Evolutionary conservation across 92 coral and sea anemone genomes (phyloP), one percentile per base, ranked within the genome.

Genomic region (Actinostola sp.): DNA sequence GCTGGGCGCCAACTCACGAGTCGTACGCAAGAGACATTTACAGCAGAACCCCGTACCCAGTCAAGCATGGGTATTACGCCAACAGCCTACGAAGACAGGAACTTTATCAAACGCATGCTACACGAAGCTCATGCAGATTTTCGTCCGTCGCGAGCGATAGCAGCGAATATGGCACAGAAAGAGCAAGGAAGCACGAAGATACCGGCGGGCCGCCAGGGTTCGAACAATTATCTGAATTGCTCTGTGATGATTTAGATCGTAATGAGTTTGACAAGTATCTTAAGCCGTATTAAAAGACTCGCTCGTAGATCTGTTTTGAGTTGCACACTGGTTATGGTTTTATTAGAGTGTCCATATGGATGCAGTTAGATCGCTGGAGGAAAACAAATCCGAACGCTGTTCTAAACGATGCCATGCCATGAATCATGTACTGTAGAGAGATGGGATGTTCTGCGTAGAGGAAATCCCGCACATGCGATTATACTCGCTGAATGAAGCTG

Each of bases 241-340:
- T 95, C 13, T 83, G 88, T 76, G 99, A 95, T 63, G 97, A 92
- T 70, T 66, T 95, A 51, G 93, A 95, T 64, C 86, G 97, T 32
- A 87, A 91, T 19, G 99, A 95, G 65, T 92, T 95, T 77, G 96
- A 89, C 65, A 90, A 92, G 97, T 95, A 95, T 56, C 77, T 95
- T 19, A 89, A 75, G 63, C 81, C 71, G 68, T 75, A 75, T 75
- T 75, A 64, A 64, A 29, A 50, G 65, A 29, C 23, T 59, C 30
- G 43, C 3, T 23, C 21, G 9, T 13, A 48, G 45, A 64, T 64
- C 70, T 64, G 52, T 64, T 39, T 64, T 64, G 70, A 64, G 54
- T 64, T 64, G 29, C 15, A 17, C 11, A 31, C 33, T 9, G 51
- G 51, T 42, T 13, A 39, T 27, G 19, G 23, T 24, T 39, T 44